Percentiles rank a stretch among this genome's conserved stretches.
phyloP scores from a whole-genome alignment of 1,140 invertebrate species.

The Globodera rostochiensis region DNA sequence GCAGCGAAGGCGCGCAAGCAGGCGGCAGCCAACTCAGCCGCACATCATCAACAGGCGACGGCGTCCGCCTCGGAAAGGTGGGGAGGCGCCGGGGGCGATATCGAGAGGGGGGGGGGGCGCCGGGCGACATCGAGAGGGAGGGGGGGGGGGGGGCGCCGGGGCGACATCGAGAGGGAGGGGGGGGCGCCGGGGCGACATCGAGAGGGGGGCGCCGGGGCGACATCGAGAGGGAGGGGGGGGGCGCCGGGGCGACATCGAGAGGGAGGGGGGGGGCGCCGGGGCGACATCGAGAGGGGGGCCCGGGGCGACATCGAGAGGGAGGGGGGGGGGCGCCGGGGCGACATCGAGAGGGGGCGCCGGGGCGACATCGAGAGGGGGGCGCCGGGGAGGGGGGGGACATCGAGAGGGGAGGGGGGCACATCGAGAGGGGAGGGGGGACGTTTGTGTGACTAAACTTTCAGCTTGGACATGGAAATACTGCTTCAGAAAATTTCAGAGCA shows the following conservation, averaged over 20 bases:
- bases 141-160: no score
- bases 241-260: not conserved
- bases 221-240: not conserved
- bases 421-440: constrained; percentile 11
- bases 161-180: no score
- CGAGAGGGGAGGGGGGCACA: constrained; percentile 40
- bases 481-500: constrained; percentile 18
- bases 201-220: not conserved
- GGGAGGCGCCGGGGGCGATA: not conserved
- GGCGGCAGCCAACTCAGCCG: not conserved
- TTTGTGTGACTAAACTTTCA: not conserved
- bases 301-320: not conserved
- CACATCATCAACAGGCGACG: not conserved
- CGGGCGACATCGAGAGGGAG: not conserved
- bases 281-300: no score
- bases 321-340: no score
- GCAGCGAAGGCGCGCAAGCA: constrained; percentile 41
- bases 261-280: no score
- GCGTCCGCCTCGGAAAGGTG: not conserved
- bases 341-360: not conserved
- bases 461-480: not conserved
- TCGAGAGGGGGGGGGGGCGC: no score
- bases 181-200: no score
- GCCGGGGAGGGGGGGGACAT: constrained; percentile 43
- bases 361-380: not conserved